phyloP scores from a whole-genome alignment of 1,140 invertebrate genomes.

The Metopolophium dirhodum region DNA sequence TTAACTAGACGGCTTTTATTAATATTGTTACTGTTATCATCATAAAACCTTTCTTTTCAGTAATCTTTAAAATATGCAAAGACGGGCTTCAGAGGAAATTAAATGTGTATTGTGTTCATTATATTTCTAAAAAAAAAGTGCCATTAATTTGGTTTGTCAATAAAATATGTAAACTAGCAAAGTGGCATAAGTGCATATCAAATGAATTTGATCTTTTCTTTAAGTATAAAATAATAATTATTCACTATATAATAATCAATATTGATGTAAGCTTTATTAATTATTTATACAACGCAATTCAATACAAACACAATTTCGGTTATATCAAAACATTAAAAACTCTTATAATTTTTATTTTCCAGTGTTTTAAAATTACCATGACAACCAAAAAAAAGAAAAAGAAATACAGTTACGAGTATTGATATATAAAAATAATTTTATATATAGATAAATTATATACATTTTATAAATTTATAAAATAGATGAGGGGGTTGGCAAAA shows the following conservation, averaged over 20 bases:
- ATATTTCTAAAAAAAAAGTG: not conserved
- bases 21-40: not conserved
- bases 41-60: not conserved
- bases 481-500: no score
- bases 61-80: not conserved
- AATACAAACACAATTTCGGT: no score
- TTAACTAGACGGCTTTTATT: not conserved
- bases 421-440: no score
- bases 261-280: not conserved
- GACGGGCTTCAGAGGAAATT: not conserved
- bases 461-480: no score
- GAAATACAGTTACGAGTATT: no score
- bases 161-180: not conserved
- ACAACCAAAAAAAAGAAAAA: no score
- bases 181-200: not conserved
- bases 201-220: not conserved
- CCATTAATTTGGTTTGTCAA: not conserved
- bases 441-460: no score
- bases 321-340: no score
- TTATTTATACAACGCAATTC: no score
- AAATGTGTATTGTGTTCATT: not conserved
- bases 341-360: no score
- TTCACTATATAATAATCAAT: not conserved
- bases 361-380: no score
- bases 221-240: not conserved